Evolutionary conservation across 2,797 vertebrate species (phyloP), one percentile per base, ranked within the genome.

Genomic region (Liasis olivaceus): DNA sequence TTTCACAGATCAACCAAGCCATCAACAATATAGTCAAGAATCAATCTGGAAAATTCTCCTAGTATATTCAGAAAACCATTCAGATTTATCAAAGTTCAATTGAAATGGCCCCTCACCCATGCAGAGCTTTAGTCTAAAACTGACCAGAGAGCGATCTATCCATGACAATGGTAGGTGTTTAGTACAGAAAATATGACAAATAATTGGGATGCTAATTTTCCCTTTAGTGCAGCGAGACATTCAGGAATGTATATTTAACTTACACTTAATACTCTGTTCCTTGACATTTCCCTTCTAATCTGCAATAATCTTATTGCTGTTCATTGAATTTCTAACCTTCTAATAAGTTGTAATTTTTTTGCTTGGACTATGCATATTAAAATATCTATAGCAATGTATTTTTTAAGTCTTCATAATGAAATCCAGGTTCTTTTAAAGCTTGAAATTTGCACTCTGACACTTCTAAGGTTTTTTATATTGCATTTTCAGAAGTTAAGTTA

Each of bases 151-250:
- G 51, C 6, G 51, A 54, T 54, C 51, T 54, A 54, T 54, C 51
- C 51, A 54, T 54, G 51, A 54, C 51, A 54, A 8, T 54, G 51
- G 51, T 54, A 24, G 13, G 9, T 15, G 26, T 88, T 84, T 84
- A 88, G 47, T 56, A 90, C 9, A 56, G 11, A 36, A n/a, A 28
- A 28, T 26, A 31, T n/a, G 51, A 69, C 8, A 20, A 66, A 54
- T 42, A 88, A 90, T 90, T 90, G 56, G 85, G 31, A 28, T 93
- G 85, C 84, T 81, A 90, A 87, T 14, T 87, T 93, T 87, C n/a
- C 58, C 6, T 62, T 54, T 81, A 77, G 69, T 47, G 42, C n/a
- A 63, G 28, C 81, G 85, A 92, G 24, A 56, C 66, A 63, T 28
- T 77, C 13, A 58, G 59, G 59, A 51, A 72, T 47, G 4, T 88